These are phyloP conservation scores for Callocephalon fimbriatum DNA, from an alignment of 2,113 vertebrate species.

Conservation along the genomic window DNA sequence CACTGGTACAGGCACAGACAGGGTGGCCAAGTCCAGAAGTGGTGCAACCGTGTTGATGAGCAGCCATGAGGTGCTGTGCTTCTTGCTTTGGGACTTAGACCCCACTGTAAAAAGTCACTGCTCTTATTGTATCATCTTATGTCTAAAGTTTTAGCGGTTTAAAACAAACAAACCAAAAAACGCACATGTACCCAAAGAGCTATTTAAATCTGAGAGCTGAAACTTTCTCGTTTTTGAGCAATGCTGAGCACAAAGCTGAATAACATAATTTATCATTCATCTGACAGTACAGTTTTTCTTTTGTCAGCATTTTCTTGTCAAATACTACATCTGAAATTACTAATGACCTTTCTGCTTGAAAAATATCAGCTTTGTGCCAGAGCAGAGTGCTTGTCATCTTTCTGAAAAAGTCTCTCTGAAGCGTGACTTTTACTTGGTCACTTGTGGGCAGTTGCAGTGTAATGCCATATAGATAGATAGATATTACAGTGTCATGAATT, in stretches of 20 bases:
- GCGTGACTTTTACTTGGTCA: background rate
- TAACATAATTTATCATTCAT: slow-evolving; percentile 17
- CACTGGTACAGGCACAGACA: background rate
- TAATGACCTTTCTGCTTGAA: background rate
- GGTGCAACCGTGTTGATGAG: background rate
- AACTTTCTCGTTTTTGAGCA: background rate
- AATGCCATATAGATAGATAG: background rate
- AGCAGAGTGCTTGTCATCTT: background rate
- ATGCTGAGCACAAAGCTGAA: background rate
- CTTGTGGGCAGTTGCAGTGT: background rate
- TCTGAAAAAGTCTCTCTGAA: background rate
- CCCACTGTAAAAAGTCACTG: background rate
- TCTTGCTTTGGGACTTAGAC: background rate
- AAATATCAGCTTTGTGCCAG: background rate
- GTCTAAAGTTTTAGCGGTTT: background rate
- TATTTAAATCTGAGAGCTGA: background rate
- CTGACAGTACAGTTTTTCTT: background rate
- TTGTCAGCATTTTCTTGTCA: slow-evolving; percentile 18
- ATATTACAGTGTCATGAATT: background rate
- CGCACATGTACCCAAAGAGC: background rate
- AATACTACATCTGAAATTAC: slow-evolving; percentile 4
- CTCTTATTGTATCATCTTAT: background rate
- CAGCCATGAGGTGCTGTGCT: background rate
- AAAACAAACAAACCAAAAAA: background rate
- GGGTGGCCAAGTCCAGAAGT: background rate